phyloP scores from a whole-genome alignment of 2,113 vertebrate species.

The Oxyruncus cristatus region DNA sequence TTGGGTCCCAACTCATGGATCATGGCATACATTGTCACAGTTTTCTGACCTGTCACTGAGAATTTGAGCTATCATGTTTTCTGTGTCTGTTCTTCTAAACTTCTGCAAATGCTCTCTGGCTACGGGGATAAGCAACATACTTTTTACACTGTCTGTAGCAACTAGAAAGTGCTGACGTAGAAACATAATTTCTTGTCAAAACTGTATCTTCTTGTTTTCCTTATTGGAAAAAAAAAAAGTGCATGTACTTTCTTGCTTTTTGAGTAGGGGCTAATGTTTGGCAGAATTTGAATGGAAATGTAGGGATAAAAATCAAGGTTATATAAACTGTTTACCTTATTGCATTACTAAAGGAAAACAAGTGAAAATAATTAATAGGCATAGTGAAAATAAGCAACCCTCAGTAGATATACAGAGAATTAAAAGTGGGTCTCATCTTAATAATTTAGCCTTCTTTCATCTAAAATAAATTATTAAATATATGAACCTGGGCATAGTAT shows the following conservation, averaged over 20 bases:
- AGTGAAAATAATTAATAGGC: not conserved
- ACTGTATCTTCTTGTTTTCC: not conserved
- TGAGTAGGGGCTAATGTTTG: not conserved
- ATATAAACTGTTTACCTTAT: not conserved
- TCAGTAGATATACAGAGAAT: not conserved
- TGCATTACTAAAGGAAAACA: not conserved
- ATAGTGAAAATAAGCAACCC: not conserved
- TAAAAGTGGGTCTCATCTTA: not conserved
- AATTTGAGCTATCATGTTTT: not conserved
- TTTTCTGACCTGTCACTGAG: not conserved
- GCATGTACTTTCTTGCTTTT: not conserved
- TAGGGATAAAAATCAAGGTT: not conserved
- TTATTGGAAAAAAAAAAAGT: not conserved
- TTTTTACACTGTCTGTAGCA: not conserved
- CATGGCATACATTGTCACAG: rapidly evolving
- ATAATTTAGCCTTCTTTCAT: not conserved
- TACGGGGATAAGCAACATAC: not conserved
- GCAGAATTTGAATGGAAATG: not conserved
- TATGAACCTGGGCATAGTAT: not conserved
- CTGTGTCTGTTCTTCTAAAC: not conserved
- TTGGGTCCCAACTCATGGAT: not conserved
- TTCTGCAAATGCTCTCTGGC: not conserved
- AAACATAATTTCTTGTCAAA: not conserved
- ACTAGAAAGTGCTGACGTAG: not conserved
- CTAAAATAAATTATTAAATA: conserved; percentile 1